These are phyloP conservation scores for Bombus breviceps DNA, from an alignment of 1,140 invertebrate species.

Conservation along the genomic window DNA sequence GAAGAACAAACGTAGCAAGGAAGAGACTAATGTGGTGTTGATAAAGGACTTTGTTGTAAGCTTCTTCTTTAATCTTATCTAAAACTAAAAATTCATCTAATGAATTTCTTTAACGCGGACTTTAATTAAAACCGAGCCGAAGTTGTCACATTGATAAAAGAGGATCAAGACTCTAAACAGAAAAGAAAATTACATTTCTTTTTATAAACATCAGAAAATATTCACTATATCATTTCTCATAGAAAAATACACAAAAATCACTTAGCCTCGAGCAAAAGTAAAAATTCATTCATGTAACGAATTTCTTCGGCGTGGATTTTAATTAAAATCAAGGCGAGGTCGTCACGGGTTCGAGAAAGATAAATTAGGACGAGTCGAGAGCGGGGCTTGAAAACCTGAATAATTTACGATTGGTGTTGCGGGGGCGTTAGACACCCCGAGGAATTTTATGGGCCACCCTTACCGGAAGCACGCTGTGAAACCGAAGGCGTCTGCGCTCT, in stretches of 20 bases:
- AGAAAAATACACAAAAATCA: neutral
- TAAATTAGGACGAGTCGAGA: slow-evolving; percentile 27
- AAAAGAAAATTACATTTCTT: no score
- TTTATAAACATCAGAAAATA: neutral
- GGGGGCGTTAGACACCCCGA: slow-evolving; percentile 19
- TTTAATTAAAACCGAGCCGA: no score
- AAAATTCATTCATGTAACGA: neutral
- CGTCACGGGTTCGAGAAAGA: neutral
- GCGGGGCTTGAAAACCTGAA: neutral
- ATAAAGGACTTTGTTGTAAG: no score
- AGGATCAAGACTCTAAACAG: no score
- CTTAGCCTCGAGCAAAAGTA: neutral
- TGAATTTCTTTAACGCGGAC: no score
- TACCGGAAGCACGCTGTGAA: slow-evolving; percentile 53
- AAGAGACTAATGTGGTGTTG: no score
- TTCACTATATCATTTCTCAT: no score
- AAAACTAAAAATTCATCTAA: no score
- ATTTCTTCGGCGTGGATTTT: neutral
- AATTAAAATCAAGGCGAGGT: slow-evolving; percentile 2
- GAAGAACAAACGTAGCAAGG: no score
- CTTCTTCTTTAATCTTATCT: no score
- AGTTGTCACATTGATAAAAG: no score
- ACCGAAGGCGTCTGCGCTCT: slow-evolving; percentile 31
- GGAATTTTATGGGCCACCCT: slow-evolving; percentile 22
- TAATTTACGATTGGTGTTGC: slow-evolving; percentile 44